Evolutionary conservation across 2,113 vertebrate genomes (phyloP).

Genomic region (Hippocampus mohnikei): DNA sequence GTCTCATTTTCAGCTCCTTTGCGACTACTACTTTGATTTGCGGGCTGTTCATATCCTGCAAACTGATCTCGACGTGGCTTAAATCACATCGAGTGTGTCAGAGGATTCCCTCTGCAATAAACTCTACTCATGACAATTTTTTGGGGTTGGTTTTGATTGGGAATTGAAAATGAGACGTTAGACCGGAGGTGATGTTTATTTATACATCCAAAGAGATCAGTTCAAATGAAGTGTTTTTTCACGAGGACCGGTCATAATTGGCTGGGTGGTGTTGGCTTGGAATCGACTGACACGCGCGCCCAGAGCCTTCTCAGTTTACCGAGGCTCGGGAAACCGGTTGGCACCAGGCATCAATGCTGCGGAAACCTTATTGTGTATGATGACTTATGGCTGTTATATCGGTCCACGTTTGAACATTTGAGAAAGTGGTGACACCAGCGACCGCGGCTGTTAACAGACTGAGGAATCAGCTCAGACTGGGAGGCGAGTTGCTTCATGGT

Average conservation of each 20-base stretch:
- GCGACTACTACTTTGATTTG: slow-evolving; percentile 19
- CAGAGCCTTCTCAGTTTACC: slow-evolving; percentile 21
- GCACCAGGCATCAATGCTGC: slow-evolving; percentile 32
- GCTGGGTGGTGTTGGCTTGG: slow-evolving; percentile 21
- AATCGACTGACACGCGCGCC: slow-evolving; percentile 31
- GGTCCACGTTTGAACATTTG: slow-evolving; percentile 22
- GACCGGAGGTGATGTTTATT: not conserved
- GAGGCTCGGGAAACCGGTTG: slow-evolving; percentile 23
- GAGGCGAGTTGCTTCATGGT: slow-evolving; percentile 11
- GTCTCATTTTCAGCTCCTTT: slow-evolving; percentile 3
- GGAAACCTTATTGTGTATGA: slow-evolving; percentile 31
- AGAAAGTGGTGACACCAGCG: slow-evolving; percentile 11
- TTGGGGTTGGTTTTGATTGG: not conserved
- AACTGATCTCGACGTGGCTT: slow-evolving; percentile 9
- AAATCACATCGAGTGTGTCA: slow-evolving; percentile 25
- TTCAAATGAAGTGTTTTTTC: not conserved
- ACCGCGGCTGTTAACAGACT: slow-evolving; percentile 22
- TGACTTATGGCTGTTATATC: slow-evolving; percentile 2
- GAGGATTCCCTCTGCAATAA: slow-evolving; percentile 4
- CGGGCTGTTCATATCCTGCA: slow-evolving; percentile 9
- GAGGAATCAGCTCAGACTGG: slow-evolving; percentile 22
- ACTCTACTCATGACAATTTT: not conserved
- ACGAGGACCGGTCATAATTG: slow-evolving; percentile 8
- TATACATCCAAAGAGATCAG: not conserved
- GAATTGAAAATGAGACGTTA: not conserved